A percentile compares a stretch with the other conserved stretches of the same genome.
Conservation (phyloP, 2,113 vertebrate genomes). For the Dinomys branickii region DNA sequence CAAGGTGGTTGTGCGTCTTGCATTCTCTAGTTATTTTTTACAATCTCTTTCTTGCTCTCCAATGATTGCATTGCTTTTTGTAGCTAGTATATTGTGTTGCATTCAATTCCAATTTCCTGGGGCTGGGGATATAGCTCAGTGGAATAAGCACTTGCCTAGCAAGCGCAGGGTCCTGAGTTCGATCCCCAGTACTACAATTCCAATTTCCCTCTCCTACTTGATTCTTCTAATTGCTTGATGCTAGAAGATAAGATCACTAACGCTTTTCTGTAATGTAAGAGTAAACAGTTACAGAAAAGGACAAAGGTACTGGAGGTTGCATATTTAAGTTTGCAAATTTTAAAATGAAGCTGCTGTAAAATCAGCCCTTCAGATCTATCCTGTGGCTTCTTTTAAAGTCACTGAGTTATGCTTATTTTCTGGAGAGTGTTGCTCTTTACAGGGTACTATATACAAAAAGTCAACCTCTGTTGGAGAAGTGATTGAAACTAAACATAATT, state of each 20-base stretch:
- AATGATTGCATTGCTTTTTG: not conserved
- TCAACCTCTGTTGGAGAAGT: not conserved
- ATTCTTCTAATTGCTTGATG: slow-evolving; percentile 45
- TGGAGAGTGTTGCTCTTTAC: not conserved
- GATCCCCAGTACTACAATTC: too few species aligned
- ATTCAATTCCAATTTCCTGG: slow-evolving; percentile 5
- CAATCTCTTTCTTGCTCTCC: not conserved
- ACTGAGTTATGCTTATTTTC: slow-evolving; percentile 32
- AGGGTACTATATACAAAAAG: not conserved
- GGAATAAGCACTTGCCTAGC: too few species aligned
- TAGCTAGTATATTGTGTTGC: not conserved
- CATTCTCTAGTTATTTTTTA: not conserved
- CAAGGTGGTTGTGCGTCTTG: not conserved
- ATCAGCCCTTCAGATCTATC: not conserved
- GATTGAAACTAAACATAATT: not conserved
- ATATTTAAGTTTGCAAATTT: slow-evolving; percentile 28
- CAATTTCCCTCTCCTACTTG: not conserved
- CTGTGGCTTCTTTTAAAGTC: slow-evolving; percentile 30
- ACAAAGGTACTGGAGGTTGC: not conserved
- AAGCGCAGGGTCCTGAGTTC: too few species aligned
- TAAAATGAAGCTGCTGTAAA: slow-evolving; percentile 47
- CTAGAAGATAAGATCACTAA: slow-evolving; percentile 10
- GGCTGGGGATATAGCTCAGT: too few species aligned
- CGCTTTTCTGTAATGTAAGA: slow-evolving; percentile 40
- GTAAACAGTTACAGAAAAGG: slow-evolving; percentile 1